Conservation (phyloP, 2,113 vertebrate species). For the Siniperca chuatsi region DNA sequence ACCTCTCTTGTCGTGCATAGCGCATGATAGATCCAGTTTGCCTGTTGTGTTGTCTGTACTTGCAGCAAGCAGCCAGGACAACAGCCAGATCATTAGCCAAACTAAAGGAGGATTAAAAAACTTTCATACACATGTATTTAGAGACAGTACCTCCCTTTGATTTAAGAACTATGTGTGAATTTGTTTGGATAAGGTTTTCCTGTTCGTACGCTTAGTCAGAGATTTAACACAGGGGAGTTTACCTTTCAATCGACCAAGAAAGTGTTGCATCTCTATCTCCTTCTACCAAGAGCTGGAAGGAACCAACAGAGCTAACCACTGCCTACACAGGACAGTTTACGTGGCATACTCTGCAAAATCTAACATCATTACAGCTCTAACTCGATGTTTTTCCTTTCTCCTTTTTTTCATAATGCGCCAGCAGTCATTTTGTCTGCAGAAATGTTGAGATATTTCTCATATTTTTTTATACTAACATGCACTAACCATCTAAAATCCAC, state of each 20-base stretch:
- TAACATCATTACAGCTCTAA: neutral
- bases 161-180: neutral
- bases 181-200: neutral
- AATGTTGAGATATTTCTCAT: constrained; percentile 10
- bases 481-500: constrained; percentile 13
- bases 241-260: constrained; percentile 12
- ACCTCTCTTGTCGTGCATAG: neutral
- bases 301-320: constrained; percentile 16
- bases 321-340: constrained; percentile 33
- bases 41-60: constrained; percentile 17
- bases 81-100: neutral
- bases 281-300: constrained; percentile 31
- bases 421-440: constrained; percentile 10
- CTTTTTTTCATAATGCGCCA: neutral
- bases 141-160: neutral
- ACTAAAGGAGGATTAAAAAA: neutral
- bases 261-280: constrained; percentile 17
- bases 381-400: neutral
- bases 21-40: constrained; percentile 17
- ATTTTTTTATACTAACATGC: neutral
- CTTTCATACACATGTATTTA: neutral
- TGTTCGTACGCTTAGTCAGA: neutral
- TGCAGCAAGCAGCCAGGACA: constrained; percentile 9
- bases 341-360: constrained; percentile 41
- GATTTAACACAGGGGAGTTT: constrained; percentile 1